Base-by-base conservation (phyloP, 2,113 vertebrate genomes). In the Acinonyx jubatus region DNA sequence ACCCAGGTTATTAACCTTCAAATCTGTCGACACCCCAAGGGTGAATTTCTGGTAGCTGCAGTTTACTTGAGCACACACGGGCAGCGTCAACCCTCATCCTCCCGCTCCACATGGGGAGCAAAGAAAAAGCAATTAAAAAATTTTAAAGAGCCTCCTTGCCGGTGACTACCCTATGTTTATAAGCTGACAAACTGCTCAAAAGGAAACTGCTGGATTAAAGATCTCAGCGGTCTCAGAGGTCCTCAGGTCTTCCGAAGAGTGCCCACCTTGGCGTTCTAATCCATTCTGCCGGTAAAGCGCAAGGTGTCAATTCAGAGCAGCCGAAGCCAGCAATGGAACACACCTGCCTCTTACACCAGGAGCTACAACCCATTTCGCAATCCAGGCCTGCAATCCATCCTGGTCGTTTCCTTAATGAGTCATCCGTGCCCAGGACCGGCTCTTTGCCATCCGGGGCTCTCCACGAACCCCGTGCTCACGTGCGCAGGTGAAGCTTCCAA, bases 11-110 rank as follows among this genome's bases (percentile, higher is more conserved):
- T 23, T 85, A 96, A 92, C 82, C 90, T 16, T 95, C 50, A 88
- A 81, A 94, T 82, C 86, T 0, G 69, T 36, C 57, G 92, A 91
- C 76, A 85, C 94, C 74, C 83, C 23, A 86, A 27, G 85, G 80
- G 69, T 90, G 68, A 84, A 82, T 78, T 82, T 97, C 89, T 81
- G 86, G 91, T 84, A 87, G 95, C 95, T 92, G 45, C 94, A 92
- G 97, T 96, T 96, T 97, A 96, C 91, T 96, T 95, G 85, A 96
- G 95, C 36, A 36, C 15, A 79, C n/a, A 48, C 27, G 25, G 50
- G 61, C 4, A 3, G 18, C 50, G 69, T 13, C 45, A 41, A 55
- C 38, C 71, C 48, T 27, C 10, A 25, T 0, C 33, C 10, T 36
- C 29, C 68, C 73, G n/a, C 33, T 29, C 38, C 1, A 41, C 12